Evolutionary conservation across 64 coral and sea anemone species (phyloP).

Genomic region (Pocillopora verrucosa): DNA sequence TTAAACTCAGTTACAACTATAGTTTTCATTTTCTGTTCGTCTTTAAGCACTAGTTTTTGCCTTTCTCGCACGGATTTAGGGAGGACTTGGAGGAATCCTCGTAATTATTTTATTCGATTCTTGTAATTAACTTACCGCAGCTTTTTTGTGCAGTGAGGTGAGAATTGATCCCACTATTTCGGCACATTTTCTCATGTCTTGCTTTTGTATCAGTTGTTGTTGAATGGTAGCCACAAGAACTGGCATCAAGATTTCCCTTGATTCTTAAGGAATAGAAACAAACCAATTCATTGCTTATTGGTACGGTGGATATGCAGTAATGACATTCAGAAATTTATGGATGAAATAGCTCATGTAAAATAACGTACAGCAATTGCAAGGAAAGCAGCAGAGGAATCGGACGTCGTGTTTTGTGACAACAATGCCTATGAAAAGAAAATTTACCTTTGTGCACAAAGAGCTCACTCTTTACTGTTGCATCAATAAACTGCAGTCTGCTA

Average conservation of each 20-base stretch:
- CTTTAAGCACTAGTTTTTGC: too few species aligned
- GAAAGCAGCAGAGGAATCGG: too few species aligned
- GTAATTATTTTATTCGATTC: too few species aligned
- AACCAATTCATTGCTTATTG: neutral
- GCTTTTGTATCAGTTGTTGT: constrained; percentile 70
- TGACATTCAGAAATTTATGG: neutral
- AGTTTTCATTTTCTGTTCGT: too few species aligned
- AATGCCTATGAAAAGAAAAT: neutral
- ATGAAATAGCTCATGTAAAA: too few species aligned
- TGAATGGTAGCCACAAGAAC: constrained; percentile 69
- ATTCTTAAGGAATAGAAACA: constrained; percentile 43
- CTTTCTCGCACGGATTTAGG: too few species aligned
- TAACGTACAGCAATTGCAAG: too few species aligned
- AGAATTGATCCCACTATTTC: constrained; percentile 75
- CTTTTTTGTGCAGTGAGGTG: constrained; percentile 52
- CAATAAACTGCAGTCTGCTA: constrained; percentile 77
- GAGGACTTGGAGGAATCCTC: too few species aligned
- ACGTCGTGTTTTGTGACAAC: too few species aligned
- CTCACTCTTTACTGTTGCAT: constrained; percentile 66
- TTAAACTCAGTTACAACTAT: too few species aligned
- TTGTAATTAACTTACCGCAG: constrained; percentile 37
- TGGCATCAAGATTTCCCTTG: constrained; percentile 63
- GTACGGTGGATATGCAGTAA: neutral
- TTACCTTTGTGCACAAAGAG: constrained; percentile 80
- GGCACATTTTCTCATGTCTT: constrained; percentile 88